A percentile compares a stretch with the other conserved stretches of the same genome.
These are phyloP conservation scores for Anthophora plumipes DNA, from an alignment of 2,888 invertebrate species.

Conservation along the genomic window DNA sequence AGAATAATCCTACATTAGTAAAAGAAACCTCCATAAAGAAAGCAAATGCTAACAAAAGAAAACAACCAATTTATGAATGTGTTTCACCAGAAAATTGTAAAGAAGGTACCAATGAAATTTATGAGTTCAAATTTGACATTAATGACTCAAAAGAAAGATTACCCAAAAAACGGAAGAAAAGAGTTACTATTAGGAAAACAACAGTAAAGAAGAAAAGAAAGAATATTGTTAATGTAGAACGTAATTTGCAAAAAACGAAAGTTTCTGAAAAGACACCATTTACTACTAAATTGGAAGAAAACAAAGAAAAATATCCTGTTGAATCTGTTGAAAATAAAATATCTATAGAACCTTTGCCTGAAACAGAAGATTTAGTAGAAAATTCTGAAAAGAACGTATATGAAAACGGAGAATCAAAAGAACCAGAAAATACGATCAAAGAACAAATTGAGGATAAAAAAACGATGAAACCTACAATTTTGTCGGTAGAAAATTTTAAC, in stretches of 20 bases:
- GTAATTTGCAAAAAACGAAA: neutral
- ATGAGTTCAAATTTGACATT: slow-evolving; percentile 71
- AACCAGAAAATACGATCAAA: slow-evolving; percentile 14
- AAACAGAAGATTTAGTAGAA: neutral
- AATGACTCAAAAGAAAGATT: slow-evolving; percentile 69
- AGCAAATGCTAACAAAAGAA: slow-evolving; percentile 9
- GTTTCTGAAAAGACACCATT: neutral
- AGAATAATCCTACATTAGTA: slow-evolving; percentile 45
- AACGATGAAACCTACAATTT: slow-evolving; percentile 22
- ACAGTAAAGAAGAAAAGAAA: slow-evolving; percentile 20
- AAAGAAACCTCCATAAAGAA: neutral
- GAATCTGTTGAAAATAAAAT: neutral
- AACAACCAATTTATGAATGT: slow-evolving; percentile 68
- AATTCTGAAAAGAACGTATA: neutral
- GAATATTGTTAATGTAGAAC: slow-evolving; percentile 1
- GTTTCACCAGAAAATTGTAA: slow-evolving; percentile 48
- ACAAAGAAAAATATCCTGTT: neutral
- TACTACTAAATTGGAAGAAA: neutral
- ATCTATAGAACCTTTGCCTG: neutral
- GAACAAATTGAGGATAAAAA: neutral
- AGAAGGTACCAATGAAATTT: slow-evolving; percentile 58
- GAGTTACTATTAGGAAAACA: slow-evolving; percentile 26
- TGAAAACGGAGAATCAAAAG: neutral
- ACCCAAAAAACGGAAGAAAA: slow-evolving; percentile 57
- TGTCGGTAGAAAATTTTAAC: slow-evolving; percentile 28